A percentile compares a stretch with the other conserved stretches of the same genome.
These are phyloP conservation scores for Chloroceryle inda DNA, from an alignment of 2,797 vertebrate genomes.

Conservation along the genomic window DNA sequence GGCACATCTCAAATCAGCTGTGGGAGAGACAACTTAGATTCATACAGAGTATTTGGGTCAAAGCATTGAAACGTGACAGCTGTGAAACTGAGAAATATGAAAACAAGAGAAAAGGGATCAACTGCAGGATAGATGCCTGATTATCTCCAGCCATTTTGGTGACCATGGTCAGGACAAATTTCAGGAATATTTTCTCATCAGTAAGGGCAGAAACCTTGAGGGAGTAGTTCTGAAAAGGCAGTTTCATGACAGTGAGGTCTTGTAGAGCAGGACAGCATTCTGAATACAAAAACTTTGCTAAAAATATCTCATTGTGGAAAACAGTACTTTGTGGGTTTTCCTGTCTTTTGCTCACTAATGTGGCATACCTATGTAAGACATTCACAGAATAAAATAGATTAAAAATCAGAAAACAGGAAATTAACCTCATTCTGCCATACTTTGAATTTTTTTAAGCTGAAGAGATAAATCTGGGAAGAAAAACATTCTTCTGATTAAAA, in stretches of 20 bases:
- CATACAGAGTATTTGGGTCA: not conserved
- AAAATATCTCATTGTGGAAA: not conserved
- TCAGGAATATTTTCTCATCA: not conserved
- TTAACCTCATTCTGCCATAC: not conserved
- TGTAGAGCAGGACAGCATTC: not conserved
- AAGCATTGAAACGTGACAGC: not conserved
- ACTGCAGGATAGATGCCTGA: not conserved
- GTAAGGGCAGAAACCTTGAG: not conserved
- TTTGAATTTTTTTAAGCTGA: not conserved
- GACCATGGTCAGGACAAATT: not conserved
- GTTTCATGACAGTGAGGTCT: not conserved
- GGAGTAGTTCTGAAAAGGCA: not conserved
- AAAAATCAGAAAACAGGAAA: not conserved
- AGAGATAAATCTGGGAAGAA: not conserved
- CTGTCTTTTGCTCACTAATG: not conserved
- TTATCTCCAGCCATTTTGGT: not conserved
- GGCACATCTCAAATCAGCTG: not conserved
- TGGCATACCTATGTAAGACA: not conserved
- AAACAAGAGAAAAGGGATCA: not conserved
- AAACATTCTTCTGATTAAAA: not conserved
- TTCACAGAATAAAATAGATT: not conserved
- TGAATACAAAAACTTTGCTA: not conserved
- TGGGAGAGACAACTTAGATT: not conserved
- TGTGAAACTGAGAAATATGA: not conserved
- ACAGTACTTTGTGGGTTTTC: not conserved